Evolutionary conservation across 2,888 invertebrate genomes (phyloP), one percentile per base, ranked within the genome.

Genomic region (Eupithecia subfuscata): DNA sequence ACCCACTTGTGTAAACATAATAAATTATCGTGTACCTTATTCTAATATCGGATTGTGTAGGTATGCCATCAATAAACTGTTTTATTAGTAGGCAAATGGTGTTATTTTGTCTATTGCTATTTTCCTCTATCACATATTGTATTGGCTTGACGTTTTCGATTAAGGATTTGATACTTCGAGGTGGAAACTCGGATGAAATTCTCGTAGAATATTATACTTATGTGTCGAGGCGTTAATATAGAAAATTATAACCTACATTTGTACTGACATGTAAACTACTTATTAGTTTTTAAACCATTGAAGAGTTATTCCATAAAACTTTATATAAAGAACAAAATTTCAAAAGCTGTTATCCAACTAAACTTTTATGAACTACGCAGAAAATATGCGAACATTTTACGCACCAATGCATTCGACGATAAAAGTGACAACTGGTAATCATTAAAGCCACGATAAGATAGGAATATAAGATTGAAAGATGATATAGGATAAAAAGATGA

Each of bases 1-100:
- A 88, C 90, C 86, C 81, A 85, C 84, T 91, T 90, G 90, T 90
- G 89, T 91, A 91, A 90, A 89, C 82, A 82, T 78, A 86, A 89
- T 91, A 90, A 91, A 90, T 90, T 88, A 89, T 82, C 80, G 79
- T 48, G 73, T 76, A 70, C 76, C 74, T 74, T 76, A 74, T 72
- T 74, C 72, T 88, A 88, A 82, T 83, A 79, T 85, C 80, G 76
- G 85, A 86, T 89, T 86, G 68, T 64, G 34, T 43, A 85, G 87
- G 82, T 85, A 84, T 86, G 82, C 83, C 81, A 82, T 83, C 87
- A 80, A 89, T 91, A 90, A 90, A 89, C 89, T 85, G 86, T 80
- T 87, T 87, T 87, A 89, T 88, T 87, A 87, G 87, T 87, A 86
- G 85, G 84, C 82, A 80, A 83, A 84, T 88, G 86, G 86, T 73